phyloP scores from a whole-genome alignment of 2,113 vertebrate species.

The Tetraodon nigroviridis region DNA sequence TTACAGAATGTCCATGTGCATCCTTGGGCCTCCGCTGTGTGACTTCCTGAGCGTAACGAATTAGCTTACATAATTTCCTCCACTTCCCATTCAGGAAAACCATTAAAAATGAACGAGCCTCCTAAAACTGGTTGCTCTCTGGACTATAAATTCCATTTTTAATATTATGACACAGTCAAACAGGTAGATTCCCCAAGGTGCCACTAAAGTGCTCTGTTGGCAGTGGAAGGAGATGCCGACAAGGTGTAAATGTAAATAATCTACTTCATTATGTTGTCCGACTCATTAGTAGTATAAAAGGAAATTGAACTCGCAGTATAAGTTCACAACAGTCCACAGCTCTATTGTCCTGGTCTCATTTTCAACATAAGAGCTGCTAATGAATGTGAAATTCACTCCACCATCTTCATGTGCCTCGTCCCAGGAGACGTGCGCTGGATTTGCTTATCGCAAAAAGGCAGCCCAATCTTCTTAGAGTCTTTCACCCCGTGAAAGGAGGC shows the following conservation, averaged over 20 bases:
- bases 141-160: constrained; percentile 50
- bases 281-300: too few species aligned
- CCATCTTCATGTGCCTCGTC: too few species aligned
- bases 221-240: constrained; percentile 8
- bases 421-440: too few species aligned
- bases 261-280: too few species aligned
- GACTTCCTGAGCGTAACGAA: constrained; percentile 21
- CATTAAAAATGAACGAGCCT: constrained; percentile 53
- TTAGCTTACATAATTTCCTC: constrained; percentile 45
- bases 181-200: constrained; percentile 22
- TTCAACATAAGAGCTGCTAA: too few species aligned
- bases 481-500: too few species aligned
- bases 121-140: constrained; percentile 33
- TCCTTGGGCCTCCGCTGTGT: not conserved
- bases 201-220: constrained; percentile 14
- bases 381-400: too few species aligned
- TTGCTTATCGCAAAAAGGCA: too few species aligned
- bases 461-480: too few species aligned
- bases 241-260: not conserved
- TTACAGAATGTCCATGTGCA: not conserved
- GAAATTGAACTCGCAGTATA: too few species aligned
- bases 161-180: constrained; percentile 51
- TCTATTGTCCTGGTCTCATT: constrained; percentile 15
- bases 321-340: not conserved
- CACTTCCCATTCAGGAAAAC: constrained; percentile 36